Evolutionary conservation across 2,797 vertebrate genomes (phyloP).

Genomic region (Euphonia xanthogaster): DNA sequence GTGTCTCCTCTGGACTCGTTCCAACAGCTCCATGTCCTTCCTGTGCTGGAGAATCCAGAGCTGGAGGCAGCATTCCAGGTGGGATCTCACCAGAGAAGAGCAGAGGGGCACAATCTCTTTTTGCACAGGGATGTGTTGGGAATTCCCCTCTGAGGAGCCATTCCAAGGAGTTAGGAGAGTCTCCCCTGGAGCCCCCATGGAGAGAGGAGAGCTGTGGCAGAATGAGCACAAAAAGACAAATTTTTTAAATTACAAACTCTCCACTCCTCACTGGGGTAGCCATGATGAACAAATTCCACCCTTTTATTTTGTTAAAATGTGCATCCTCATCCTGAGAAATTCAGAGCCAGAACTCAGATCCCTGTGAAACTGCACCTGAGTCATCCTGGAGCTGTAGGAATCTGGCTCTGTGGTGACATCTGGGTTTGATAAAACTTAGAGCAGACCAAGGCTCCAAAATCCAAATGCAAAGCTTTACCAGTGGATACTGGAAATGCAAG

Average conservation of each 20-base stretch:
- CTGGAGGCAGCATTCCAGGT: neutral
- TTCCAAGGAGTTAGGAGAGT: neutral
- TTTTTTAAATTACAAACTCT: neutral
- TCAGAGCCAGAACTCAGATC: neutral
- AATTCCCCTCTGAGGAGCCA: neutral
- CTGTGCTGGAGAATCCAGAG: no score
- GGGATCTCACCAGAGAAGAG: neutral
- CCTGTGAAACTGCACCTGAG: neutral
- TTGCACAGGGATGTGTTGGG: neutral
- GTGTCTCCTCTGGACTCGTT: fast-evolving
- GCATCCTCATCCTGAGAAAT: neutral
- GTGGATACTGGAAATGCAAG: neutral
- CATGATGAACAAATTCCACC: neutral
- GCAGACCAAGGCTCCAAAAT: neutral
- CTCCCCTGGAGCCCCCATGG: fast-evolving
- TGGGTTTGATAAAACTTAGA: neutral
- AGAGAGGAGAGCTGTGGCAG: neutral
- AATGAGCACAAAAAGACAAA: neutral
- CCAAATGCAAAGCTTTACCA: neutral
- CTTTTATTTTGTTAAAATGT: neutral
- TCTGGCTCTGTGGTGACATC: neutral
- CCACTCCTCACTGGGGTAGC: neutral
- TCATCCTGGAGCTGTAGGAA: neutral
- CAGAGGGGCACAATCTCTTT: neutral
- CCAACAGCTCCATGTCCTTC: neutral